A percentile compares a stretch with the other conserved stretches of the same genome.
These are phyloP conservation scores for Thamnophis elegans DNA, from an alignment of 2,797 vertebrate genomes.

Conservation along the genomic window DNA sequence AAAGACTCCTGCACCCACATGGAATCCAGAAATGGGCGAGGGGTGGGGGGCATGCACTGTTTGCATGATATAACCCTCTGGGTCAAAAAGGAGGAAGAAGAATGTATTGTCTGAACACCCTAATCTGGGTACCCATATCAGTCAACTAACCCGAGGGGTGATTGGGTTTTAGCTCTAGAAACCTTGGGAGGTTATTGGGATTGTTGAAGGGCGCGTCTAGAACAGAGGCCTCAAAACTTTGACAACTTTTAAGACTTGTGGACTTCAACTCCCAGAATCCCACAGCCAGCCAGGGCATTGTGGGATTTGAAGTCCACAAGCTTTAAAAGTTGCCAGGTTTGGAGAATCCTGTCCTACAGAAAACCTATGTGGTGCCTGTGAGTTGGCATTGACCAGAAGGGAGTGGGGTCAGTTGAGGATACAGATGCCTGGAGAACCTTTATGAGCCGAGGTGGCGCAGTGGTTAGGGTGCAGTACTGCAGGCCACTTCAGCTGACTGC, in stretches of 20 bases:
- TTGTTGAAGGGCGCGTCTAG: neutral
- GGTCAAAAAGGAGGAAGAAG: neutral
- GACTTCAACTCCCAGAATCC: neutral
- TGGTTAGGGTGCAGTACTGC: too few relatives aligned
- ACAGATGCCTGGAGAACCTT: neutral
- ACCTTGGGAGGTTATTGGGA: neutral
- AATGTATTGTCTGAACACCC: neutral
- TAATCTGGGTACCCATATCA: neutral
- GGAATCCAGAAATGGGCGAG: too few relatives aligned
- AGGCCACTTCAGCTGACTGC: too few relatives aligned
- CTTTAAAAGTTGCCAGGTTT: neutral
- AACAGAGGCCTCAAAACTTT: neutral
- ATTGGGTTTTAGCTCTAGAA: neutral
- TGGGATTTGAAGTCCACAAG: neutral
- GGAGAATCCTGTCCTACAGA: neutral
- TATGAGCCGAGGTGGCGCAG: too few relatives aligned
- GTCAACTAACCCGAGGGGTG: neutral
- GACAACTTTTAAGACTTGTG: too few relatives aligned
- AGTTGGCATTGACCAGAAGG: neutral
- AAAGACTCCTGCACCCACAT: too few relatives aligned
- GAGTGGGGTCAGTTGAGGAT: neutral
- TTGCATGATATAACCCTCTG: neutral
- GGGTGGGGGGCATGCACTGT: too few relatives aligned
- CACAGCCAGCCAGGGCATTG: neutral
- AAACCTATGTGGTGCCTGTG: neutral